Base-by-base conservation (phyloP, 2,797 vertebrate genomes). In the Schizopygopsis pylzovi region DNA sequence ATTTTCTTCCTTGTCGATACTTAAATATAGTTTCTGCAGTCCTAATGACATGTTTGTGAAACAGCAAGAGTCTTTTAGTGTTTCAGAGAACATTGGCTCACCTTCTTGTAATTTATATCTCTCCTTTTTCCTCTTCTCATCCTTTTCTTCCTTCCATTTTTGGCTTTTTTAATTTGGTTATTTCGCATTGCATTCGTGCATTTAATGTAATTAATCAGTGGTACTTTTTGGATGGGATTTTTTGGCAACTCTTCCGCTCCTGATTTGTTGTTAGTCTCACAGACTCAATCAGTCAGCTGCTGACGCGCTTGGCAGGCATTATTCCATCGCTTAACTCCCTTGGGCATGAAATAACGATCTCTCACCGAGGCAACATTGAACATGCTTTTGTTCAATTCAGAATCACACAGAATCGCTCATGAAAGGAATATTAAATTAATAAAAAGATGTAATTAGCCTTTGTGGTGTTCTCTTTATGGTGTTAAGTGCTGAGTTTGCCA, bases 261-360 rank as follows among this genome's bases (percentile, higher is more conserved):
- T 41, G 18, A 39, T 12, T n/a, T 65, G 16, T 54, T 79, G 71
- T 68, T 43, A 20, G 80, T 45, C 41, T 37, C 49, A 61, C 68
- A 41, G 33, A 15, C 47, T 4, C 25, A 22, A 28, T 82, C 73
- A 83, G 25, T 45, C 33, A 12, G 20, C 79, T 45, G 41, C 18
- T 61, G 65, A 73, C 83, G 61, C 79, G 4, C 84, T 84, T 87
- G 81, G 81, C 54, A 73, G 54, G 56, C 81, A 82, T 86, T 82
- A 54, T 79, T 89, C 77, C 65, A 67, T 81, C 79, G 63, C 79
- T 79, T 41, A 80, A 86, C 84, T 88, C 84, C 79, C 68, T 78
- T 72, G 67, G 86, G 79, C 75, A 79, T 78, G 75, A 80, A 87
- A 89, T 86, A 90, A 82, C 43, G 67, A 90, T 87, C 78, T 76